Conservation (phyloP, 2,797 vertebrate genomes). For the Chaetophractus vellerosus region DNA sequence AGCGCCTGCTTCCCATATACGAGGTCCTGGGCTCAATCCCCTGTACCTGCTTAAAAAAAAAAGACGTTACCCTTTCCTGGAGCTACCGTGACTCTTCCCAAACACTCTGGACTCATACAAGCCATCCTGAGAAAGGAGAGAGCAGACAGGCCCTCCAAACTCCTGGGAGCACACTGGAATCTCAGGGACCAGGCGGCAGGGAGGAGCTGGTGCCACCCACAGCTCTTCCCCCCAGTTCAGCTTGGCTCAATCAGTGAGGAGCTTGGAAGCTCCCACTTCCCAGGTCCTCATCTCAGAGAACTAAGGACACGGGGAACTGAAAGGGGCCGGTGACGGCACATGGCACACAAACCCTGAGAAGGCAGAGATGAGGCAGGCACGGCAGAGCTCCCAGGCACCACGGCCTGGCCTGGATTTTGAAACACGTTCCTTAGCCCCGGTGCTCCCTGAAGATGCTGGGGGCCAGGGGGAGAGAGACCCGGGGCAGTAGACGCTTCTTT, state of each 20-base stretch:
- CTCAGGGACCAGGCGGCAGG: not conserved
- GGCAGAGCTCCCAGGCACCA: accelerated
- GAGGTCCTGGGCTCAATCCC: too few species aligned
- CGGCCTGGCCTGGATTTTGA: not conserved
- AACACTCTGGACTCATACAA: not conserved
- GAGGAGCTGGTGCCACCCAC: accelerated
- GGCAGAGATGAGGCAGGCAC: not conserved
- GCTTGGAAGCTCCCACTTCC: not conserved
- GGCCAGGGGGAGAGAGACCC: not conserved
- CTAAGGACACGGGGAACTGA: not conserved
- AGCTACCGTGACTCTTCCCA: not conserved
- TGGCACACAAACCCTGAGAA: not conserved
- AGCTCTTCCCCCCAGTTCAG: not conserved
- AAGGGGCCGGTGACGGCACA: not conserved
- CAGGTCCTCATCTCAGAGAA: not conserved
- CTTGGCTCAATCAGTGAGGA: not conserved
- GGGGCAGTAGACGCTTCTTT: not conserved
- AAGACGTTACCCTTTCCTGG: not conserved
- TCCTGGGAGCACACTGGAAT: not conserved
- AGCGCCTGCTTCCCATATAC: too few species aligned
- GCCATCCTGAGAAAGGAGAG: not conserved
- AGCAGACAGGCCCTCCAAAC: not conserved
- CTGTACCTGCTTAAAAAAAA: too few species aligned
- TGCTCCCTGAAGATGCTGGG: not conserved
- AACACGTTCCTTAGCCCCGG: not conserved